A percentile compares a stretch with the other conserved stretches of the same genome.
These are phyloP conservation scores for roundworm (Caenorhabditis elegans) DNA, from an alignment of 1,140 invertebrate species.

Conservation along the genomic window DNA sequence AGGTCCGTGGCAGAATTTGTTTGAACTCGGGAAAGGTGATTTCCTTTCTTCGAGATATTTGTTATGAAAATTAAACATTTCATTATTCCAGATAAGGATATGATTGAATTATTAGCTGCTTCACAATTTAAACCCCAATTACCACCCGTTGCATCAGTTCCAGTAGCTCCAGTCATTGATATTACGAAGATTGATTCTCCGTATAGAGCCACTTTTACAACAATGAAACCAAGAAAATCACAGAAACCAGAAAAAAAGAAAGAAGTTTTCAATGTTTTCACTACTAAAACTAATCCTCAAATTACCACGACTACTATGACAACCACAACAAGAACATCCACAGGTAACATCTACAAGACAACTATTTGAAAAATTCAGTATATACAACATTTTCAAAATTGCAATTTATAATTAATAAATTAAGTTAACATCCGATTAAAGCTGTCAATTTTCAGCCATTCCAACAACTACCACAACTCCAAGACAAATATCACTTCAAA, in stretches of 20 bases:
- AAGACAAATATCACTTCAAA: not conserved
- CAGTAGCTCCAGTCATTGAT: not conserved
- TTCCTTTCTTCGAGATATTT: not conserved
- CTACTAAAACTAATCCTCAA: not conserved
- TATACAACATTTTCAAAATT: too few species aligned
- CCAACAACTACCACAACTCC: not conserved
- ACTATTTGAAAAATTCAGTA: too few species aligned
- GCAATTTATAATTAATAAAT: too few species aligned
- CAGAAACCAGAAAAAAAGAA: constrained; percentile 1
- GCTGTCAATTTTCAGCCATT: not conserved
- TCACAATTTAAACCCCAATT: not conserved
- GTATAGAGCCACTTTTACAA: constrained; percentile 5
- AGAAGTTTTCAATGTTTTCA: not conserved
- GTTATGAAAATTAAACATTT: not conserved
- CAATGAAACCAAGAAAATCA: constrained; percentile 9
- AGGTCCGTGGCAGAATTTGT: not conserved
- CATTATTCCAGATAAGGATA: not conserved
- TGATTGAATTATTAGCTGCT: not conserved
- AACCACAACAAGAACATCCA: not conserved
- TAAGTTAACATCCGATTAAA: too few species aligned
- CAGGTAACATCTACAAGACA: not conserved
- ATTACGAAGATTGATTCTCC: constrained; percentile 5
- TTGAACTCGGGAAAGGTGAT: not conserved
- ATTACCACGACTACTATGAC: not conserved
- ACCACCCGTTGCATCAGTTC: not conserved